phyloP scores from a whole-genome alignment of 1,140 invertebrate genomes.

The Drosophila ananassae region DNA sequence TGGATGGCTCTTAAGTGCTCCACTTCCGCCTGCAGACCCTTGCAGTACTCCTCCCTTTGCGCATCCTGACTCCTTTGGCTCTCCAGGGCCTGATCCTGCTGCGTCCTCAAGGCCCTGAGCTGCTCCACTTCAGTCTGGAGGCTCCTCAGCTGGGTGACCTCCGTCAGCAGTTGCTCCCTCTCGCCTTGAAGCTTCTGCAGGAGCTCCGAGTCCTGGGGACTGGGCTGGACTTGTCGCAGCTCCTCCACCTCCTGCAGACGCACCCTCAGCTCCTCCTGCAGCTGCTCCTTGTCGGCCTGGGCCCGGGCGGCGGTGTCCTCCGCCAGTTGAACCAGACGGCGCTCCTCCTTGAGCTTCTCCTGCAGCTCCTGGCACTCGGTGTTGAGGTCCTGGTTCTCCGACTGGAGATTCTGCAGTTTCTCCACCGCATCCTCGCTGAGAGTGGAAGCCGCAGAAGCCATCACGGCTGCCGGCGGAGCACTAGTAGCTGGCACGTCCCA shows the following conservation, averaged over 20 bases:
- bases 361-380: conserved; percentile 90
- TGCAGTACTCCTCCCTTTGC: conserved; percentile 84
- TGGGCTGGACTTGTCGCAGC: conserved; percentile 63
- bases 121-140: conserved; percentile 84
- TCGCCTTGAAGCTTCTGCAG: conserved; percentile 36
- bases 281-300: conserved; percentile 65
- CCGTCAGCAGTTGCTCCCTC: conserved; percentile 32
- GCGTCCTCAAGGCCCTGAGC: neutral
- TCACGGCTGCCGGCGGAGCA: conserved; percentile 1
- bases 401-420: conserved; percentile 51
- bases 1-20: neutral
- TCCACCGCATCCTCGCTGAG: conserved; percentile 14
- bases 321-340: conserved; percentile 53
- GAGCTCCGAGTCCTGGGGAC: conserved; percentile 65
- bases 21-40: conserved; percentile 83
- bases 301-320: conserved; percentile 26
- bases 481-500: conserved; percentile 79
- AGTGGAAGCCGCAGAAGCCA: neutral
- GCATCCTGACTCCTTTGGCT: neutral
- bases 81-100: conserved; percentile 85
- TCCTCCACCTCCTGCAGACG: conserved; percentile 81
- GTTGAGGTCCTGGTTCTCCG: conserved; percentile 86
- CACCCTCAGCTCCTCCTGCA: conserved; percentile 46
- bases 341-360: conserved; percentile 86
- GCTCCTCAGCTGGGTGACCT: conserved; percentile 81